These are phyloP conservation scores for Sialis lutaria DNA, from an alignment of 2,888 invertebrate species.

Conservation along the genomic window DNA sequence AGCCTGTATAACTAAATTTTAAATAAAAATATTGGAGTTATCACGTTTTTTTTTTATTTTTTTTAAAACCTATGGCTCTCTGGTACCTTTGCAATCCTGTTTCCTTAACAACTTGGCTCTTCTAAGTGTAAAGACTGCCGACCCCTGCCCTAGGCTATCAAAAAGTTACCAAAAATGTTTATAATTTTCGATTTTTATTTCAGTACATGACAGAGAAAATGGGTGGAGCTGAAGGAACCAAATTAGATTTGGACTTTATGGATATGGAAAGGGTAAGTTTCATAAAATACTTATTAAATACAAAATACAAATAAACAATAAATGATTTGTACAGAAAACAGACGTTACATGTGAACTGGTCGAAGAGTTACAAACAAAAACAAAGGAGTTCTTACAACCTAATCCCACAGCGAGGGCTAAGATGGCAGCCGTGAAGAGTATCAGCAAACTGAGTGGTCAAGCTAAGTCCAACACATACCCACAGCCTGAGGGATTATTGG, in stretches of 20 bases:
- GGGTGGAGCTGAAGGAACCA: conserved; percentile 99
- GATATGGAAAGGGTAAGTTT: conserved; percentile 94
- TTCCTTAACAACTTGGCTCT: too few species aligned
- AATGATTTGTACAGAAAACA: conserved; percentile 58
- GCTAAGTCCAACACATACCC: conserved; percentile 96
- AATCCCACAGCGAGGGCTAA: conserved; percentile 93
- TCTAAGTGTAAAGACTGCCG: too few species aligned
- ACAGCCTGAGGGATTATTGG: conserved; percentile 93
- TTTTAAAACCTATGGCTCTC: too few species aligned
- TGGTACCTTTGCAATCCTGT: too few species aligned
- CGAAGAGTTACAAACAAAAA: conserved; percentile 89
- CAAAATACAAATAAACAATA: background rate
- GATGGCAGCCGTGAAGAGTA: conserved; percentile 89
- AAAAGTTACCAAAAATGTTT: too few species aligned
- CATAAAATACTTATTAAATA: background rate
- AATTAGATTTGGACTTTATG: conserved; percentile 94
- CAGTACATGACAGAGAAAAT: conserved; percentile 99
- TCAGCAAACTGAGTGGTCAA: conserved; percentile 92
- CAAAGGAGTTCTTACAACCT: conserved; percentile 97
- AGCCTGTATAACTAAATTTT: too few species aligned
- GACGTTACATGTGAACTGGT: conserved; percentile 95
- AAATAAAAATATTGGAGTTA: too few species aligned
- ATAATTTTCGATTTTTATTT: conserved; percentile 26
- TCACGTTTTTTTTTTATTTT: too few species aligned
- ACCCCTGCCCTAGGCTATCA: too few species aligned